Conservation (phyloP, 2,113 vertebrate genomes). For the Isichthys henryi region DNA sequence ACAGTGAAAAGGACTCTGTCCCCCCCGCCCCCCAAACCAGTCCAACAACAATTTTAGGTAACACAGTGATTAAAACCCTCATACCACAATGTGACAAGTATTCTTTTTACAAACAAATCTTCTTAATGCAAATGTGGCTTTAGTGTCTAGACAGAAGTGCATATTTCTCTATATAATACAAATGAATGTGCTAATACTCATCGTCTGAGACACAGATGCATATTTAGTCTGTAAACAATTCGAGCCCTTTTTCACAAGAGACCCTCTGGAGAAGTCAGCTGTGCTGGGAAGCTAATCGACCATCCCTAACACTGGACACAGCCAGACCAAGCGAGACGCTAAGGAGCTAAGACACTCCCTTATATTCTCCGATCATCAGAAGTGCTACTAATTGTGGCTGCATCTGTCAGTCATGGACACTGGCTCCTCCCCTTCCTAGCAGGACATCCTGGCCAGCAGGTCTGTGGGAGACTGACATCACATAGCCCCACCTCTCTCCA, state of each 20-base stretch:
- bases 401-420: background rate
- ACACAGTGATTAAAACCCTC: background rate
- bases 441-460: background rate
- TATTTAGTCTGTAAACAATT: background rate
- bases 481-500: background rate
- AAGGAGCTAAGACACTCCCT: background rate
- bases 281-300: background rate
- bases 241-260: background rate
- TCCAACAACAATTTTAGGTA: background rate
- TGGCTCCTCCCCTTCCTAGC: background rate
- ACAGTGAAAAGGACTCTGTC: background rate
- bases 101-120: background rate
- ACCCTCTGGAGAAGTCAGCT: background rate
- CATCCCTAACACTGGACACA: background rate
- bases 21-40: background rate
- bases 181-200: background rate
- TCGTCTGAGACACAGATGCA: background rate
- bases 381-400: background rate
- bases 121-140: background rate
- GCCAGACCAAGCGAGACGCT: background rate
- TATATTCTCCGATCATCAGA: background rate
- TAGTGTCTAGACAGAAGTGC: background rate
- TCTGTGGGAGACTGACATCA: background rate
- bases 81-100: background rate
- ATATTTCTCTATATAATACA: background rate